Conservation (phyloP, 1,140 invertebrate genomes). For the Trigoniulus corallinus region DNA sequence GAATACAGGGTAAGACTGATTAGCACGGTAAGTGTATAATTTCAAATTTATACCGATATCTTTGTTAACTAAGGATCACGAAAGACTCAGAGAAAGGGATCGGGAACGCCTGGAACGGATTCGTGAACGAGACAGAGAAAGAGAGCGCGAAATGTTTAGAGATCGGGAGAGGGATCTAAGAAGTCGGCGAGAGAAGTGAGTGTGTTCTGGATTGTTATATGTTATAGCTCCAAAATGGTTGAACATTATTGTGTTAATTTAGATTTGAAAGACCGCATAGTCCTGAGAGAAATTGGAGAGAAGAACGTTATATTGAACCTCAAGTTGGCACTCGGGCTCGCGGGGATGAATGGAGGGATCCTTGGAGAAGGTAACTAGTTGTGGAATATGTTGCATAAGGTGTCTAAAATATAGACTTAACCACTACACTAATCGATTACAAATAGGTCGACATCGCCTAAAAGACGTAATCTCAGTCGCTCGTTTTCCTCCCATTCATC, state of each 20-base stretch:
- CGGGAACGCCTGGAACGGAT: neutral
- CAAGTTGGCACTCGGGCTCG: slow-evolving; percentile 10
- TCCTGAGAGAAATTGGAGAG: slow-evolving; percentile 11
- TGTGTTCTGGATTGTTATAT: neutral
- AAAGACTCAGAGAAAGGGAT: neutral
- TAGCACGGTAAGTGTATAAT: neutral
- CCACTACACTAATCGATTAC: too few relatives aligned
- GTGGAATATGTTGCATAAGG: too few relatives aligned
- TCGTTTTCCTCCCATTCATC: slow-evolving; percentile 19
- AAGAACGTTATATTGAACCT: slow-evolving; percentile 7
- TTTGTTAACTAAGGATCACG: neutral
- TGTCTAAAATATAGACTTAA: too few relatives aligned
- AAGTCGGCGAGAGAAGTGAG: neutral
- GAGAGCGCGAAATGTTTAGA: neutral
- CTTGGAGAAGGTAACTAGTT: slow-evolving; percentile 48
- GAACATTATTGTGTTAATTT: neutral
- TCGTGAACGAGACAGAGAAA: neutral
- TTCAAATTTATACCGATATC: neutral
- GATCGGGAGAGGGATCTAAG: neutral
- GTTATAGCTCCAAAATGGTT: neutral
- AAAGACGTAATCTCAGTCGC: slow-evolving; percentile 17
- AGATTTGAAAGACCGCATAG: neutral
- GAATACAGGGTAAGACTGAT: slow-evolving; percentile 5
- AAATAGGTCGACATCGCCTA: slow-evolving; percentile 23
- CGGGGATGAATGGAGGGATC: slow-evolving; percentile 75